Conservation (phyloP, 2,797 vertebrate species). For the Anguilla anguilla region DNA sequence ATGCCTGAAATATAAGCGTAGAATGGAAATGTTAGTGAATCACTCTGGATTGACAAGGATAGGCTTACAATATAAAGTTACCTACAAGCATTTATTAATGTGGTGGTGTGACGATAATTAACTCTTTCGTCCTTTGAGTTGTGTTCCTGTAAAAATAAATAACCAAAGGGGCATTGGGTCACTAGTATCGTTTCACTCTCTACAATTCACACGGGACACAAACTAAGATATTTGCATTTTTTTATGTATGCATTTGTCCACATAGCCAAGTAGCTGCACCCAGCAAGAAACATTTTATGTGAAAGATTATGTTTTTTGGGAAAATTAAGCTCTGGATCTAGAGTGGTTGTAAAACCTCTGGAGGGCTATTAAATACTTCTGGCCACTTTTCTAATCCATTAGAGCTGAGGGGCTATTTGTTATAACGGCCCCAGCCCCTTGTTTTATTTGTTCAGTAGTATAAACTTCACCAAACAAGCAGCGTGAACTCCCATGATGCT, state of each 20-base stretch:
- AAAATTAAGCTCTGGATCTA: constrained; percentile 45
- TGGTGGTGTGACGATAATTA: background rate
- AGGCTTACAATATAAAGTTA: background rate
- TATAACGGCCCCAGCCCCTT: constrained; percentile 54
- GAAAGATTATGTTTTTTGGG: constrained; percentile 49
- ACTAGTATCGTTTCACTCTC: background rate
- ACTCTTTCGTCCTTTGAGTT: background rate
- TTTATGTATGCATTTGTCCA: background rate
- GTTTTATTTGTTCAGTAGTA: constrained; percentile 59
- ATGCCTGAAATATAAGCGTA: background rate
- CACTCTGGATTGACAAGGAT: background rate
- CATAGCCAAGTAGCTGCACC: background rate
- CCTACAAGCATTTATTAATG: background rate
- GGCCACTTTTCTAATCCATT: constrained; percentile 62
- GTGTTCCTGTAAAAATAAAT: background rate
- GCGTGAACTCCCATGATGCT: background rate
- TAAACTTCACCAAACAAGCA: constrained; percentile 31
- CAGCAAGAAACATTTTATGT: constrained; percentile 20
- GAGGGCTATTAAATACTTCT: constrained; percentile 56
- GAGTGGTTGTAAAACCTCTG: constrained; percentile 48
- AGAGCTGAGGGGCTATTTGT: constrained; percentile 57
- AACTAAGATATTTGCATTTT: background rate
- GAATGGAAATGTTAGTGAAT: background rate
- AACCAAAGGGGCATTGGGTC: background rate
- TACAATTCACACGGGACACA: background rate